phyloP scores from a whole-genome alignment of 2,113 vertebrate genomes.

The Chlorocebus sabaeus region DNA sequence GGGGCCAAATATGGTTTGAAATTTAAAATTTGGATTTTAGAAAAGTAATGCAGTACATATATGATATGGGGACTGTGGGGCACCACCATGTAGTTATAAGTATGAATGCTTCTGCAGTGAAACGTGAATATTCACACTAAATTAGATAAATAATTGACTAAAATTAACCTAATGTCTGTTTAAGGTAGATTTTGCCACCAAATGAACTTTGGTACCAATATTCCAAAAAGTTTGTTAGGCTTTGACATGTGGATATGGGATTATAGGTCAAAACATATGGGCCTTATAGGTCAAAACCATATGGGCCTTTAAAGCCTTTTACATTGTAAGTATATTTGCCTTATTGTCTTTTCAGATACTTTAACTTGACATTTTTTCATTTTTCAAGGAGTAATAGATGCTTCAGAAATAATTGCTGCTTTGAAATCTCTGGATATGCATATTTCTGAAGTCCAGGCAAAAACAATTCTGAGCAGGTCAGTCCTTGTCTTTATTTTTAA shows the following conservation, averaged over 20 bases:
- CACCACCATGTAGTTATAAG: not conserved
- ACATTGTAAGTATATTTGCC: not conserved
- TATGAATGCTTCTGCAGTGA: not conserved
- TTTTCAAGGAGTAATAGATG: constrained; percentile 89
- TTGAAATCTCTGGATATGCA: constrained; percentile 88
- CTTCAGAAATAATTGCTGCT: constrained; percentile 89
- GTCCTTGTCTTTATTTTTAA: constrained; percentile 57
- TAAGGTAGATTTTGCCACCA: not conserved
- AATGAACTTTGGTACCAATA: not conserved
- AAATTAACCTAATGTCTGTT: not conserved
- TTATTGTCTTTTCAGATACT: constrained; percentile 22
- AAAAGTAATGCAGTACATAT: not conserved
- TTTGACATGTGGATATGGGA: not conserved
- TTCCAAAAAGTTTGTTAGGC: not conserved
- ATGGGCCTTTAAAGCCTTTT: not conserved
- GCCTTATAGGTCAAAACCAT: not conserved
- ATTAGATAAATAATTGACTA: not conserved
- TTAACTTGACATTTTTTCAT: constrained; percentile 58
- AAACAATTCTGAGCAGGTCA: constrained; percentile 91
- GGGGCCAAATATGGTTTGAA: not conserved
- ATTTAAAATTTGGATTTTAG: constrained; percentile 39
- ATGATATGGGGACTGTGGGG: not conserved
- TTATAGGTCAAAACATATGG: too few species aligned
- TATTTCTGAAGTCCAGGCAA: constrained; percentile 86
- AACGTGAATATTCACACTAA: not conserved